These are phyloP conservation scores for Buceros bicornis DNA, from an alignment of 2,797 vertebrate species.

Conservation along the genomic window DNA sequence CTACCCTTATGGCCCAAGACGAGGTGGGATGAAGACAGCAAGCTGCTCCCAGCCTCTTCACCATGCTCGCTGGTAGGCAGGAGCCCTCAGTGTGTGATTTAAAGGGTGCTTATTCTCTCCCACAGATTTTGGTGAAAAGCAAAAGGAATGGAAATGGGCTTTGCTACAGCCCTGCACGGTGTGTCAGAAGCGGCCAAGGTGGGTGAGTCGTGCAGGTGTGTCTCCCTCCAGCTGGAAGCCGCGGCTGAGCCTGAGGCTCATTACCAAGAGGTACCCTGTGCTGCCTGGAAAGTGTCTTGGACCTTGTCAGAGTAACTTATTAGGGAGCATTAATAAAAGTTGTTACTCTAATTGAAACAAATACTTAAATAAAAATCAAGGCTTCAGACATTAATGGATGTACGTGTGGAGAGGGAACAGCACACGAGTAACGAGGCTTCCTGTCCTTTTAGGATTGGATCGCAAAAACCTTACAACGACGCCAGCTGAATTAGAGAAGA, in stretches of 20 bases:
- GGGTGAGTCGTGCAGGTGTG: neutral
- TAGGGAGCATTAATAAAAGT: slow-evolving; percentile 81
- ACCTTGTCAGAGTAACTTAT: neutral
- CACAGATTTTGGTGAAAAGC: neutral
- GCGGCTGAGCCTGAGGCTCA: neutral
- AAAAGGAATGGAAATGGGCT: neutral
- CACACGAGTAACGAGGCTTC: slow-evolving; percentile 82
- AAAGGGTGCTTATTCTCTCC: neutral
- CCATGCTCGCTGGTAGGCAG: fast-evolving
- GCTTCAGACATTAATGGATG: slow-evolving; percentile 90
- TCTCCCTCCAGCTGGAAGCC: neutral
- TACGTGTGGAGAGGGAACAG: slow-evolving; percentile 79
- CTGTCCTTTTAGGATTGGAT: slow-evolving; percentile 87
- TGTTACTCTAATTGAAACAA: slow-evolving; percentile 42
- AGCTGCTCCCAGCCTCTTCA: neutral
- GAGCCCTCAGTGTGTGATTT: fast-evolving
- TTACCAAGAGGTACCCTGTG: neutral
- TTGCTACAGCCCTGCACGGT: neutral
- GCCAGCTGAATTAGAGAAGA: slow-evolving; percentile 84
- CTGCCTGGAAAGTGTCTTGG: neutral
- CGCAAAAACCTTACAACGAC: slow-evolving; percentile 61
- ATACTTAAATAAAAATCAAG: slow-evolving; percentile 87
- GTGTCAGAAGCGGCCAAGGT: neutral
- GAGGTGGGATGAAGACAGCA: neutral
- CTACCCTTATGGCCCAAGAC: neutral